phyloP scores from a whole-genome alignment of 2,113 vertebrate species.

The Hydropotes inermis region DNA sequence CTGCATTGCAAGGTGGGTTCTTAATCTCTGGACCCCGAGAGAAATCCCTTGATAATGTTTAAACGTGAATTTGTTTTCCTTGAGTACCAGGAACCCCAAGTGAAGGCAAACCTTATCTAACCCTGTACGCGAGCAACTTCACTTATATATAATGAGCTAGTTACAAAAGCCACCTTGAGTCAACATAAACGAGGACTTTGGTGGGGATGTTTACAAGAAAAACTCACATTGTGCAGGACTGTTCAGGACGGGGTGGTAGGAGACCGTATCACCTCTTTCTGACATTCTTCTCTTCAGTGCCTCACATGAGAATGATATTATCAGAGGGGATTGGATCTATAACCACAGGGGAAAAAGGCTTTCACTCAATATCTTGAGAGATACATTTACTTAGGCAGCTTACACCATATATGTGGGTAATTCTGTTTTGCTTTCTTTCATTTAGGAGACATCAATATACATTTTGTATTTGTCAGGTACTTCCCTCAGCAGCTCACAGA shows the following conservation, averaged over 20 bases:
- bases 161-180: background rate
- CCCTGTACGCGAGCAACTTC: background rate
- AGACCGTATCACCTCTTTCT: background rate
- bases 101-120: background rate
- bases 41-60: background rate
- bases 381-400: no score
- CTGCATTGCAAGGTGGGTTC: background rate
- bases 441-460: background rate
- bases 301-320: background rate
- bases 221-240: background rate
- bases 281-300: background rate
- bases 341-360: background rate
- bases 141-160: background rate
- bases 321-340: background rate
- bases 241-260: background rate
- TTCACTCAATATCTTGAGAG: background rate
- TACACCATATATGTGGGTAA: background rate
- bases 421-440: background rate
- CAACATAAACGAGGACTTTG: background rate
- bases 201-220: background rate
- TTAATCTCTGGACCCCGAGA: background rate
- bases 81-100: background rate
- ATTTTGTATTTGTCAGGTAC: background rate
- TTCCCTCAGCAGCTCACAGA: background rate
- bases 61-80: background rate